A percentile compares a stretch with the other conserved stretches of the same genome.
These are phyloP conservation scores for Sula dactylatra DNA, from an alignment of 2,113 vertebrate species.

Conservation along the genomic window DNA sequence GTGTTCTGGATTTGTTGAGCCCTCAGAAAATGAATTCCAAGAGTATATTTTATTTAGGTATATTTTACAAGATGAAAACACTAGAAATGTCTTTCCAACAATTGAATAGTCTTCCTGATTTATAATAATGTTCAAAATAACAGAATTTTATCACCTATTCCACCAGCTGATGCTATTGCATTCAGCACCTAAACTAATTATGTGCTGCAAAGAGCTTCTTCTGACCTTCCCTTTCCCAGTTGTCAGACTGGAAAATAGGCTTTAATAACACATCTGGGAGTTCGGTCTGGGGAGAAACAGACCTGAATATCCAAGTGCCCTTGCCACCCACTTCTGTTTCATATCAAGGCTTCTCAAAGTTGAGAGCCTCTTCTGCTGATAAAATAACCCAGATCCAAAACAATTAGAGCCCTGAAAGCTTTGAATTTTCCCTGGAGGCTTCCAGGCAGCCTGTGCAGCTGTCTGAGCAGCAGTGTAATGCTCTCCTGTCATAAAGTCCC, in stretches of 20 bases:
- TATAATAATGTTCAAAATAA: background rate
- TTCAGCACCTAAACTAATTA: background rate
- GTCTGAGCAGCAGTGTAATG: background rate
- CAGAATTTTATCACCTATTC: background rate
- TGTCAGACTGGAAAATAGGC: background rate
- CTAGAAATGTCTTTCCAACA: background rate
- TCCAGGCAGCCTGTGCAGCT: background rate
- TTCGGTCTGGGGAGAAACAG: background rate
- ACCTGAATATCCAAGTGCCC: background rate
- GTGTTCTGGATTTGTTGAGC: background rate
- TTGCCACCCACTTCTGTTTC: background rate
- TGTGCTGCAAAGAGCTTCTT: background rate
- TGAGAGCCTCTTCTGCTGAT: background rate
- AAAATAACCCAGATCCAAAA: constrained; percentile 22
- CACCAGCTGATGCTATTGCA: background rate
- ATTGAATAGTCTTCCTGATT: background rate
- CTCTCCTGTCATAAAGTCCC: background rate
- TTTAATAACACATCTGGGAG: background rate
- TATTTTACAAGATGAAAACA: background rate
- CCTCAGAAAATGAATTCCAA: background rate
- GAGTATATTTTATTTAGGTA: background rate
- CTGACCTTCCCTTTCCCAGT: background rate
- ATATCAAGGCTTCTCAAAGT: background rate
- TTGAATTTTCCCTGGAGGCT: background rate
- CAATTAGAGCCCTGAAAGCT: constrained; percentile 43